Evolutionary conservation across 2,797 vertebrate species (phyloP).

Genomic region (Anas acuta): DNA sequence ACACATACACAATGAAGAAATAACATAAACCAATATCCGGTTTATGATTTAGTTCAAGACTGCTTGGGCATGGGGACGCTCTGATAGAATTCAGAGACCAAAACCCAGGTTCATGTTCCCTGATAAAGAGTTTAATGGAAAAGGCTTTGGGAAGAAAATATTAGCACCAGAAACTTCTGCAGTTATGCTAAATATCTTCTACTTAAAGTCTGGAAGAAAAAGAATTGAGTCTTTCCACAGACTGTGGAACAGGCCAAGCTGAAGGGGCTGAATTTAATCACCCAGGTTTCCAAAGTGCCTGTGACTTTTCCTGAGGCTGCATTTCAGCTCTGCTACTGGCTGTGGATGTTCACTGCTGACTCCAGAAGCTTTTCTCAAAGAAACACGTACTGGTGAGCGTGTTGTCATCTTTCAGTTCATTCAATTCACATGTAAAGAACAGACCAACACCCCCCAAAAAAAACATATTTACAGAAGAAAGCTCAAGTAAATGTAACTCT

Average conservation of each 20-base stretch:
- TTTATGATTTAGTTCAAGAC: background rate
- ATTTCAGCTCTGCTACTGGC: accelerated
- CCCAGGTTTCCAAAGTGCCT: background rate
- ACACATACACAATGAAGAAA: background rate
- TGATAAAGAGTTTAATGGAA: background rate
- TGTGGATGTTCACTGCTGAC: background rate
- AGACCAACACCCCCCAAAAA: background rate
- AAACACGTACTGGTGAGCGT: background rate
- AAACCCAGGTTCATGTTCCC: accelerated
- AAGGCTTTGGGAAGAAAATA: background rate
- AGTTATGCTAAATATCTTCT: background rate
- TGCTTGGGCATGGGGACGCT: background rate
- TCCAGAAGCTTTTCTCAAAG: background rate
- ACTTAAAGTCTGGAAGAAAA: background rate
- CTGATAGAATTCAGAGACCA: background rate
- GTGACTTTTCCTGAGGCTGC: background rate
- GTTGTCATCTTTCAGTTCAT: background rate
- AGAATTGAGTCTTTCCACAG: background rate
- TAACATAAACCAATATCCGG: background rate
- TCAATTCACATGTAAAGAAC: background rate
- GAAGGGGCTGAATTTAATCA: background rate
- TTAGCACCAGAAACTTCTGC: background rate
- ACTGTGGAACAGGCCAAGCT: background rate
- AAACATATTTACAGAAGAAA: background rate
- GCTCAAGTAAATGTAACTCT: background rate